Conservation (phyloP, 2,113 vertebrate genomes). For the Eulacestoma nigropectus region DNA sequence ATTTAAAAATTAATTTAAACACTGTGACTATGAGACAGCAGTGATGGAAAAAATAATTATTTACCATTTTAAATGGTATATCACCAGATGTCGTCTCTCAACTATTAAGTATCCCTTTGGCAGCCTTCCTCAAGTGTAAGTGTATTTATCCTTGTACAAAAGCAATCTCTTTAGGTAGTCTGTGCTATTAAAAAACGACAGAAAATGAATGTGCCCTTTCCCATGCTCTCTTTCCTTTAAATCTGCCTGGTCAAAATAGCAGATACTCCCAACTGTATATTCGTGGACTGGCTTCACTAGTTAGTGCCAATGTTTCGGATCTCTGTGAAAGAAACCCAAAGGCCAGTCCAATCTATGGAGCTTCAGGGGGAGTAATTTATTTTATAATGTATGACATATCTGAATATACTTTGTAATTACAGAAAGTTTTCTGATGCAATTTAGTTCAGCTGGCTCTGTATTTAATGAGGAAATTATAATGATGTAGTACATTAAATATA, state of each 20-base stretch:
- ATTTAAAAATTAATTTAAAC: background rate
- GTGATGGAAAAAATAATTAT: background rate
- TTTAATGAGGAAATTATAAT: background rate
- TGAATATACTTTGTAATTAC: background rate
- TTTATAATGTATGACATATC: background rate
- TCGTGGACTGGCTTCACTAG: background rate
- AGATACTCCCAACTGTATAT: background rate
- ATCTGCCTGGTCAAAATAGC: background rate
- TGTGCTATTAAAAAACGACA: background rate
- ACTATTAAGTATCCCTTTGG: background rate
- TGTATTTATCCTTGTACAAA: background rate
- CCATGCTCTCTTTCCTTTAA: background rate
- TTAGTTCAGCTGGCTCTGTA: background rate
- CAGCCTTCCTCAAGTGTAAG: background rate
- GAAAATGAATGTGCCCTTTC: background rate
- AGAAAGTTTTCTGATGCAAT: background rate
- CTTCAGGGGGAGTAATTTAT: background rate
- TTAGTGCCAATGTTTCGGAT: background rate
- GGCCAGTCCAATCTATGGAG: background rate
- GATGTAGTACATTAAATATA: background rate
- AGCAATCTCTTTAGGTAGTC: background rate
- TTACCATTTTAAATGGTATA: background rate
- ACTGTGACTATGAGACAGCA: background rate
- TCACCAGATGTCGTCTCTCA: background rate
- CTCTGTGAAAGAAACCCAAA: background rate